Evolutionary conservation across 2,113 vertebrate species (phyloP).

Genomic region (Paramisgurnus dabryanus): DNA sequence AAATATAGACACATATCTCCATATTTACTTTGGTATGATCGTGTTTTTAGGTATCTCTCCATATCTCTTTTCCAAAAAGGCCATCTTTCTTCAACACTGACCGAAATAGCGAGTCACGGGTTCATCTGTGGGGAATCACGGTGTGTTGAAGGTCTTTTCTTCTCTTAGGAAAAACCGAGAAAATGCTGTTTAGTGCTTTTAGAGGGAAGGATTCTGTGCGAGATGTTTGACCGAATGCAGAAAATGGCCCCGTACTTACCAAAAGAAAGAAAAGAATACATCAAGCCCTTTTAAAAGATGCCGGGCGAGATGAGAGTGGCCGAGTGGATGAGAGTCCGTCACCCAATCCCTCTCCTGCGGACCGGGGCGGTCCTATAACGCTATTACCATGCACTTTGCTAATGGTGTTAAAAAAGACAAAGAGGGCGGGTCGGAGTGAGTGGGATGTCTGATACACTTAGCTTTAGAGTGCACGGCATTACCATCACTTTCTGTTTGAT

Average conservation of each 20-base stretch:
- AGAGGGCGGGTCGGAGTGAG: conserved; percentile 51
- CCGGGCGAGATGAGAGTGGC: conserved; percentile 50
- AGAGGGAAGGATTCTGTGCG: conserved; percentile 22
- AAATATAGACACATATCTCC: too few species aligned
- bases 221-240: conserved; percentile 43
- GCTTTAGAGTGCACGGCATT: conserved; percentile 62
- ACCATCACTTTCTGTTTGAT: conserved; percentile 60
- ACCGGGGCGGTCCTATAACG: conserved; percentile 52
- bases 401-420: conserved; percentile 66
- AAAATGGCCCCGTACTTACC: conserved; percentile 41
- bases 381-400: conserved; percentile 65
- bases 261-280: conserved; percentile 51
- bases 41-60: background rate
- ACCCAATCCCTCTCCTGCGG: conserved; percentile 51
- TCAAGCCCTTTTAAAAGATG: conserved; percentile 53
- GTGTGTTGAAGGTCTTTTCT: background rate
- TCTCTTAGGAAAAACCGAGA: conserved; percentile 23
- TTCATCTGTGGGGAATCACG: background rate
- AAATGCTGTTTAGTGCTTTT: conserved; percentile 16
- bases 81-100: background rate
- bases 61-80: background rate
- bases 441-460: conserved; percentile 60
- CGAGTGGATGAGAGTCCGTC: conserved; percentile 43
- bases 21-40: too few species aligned
- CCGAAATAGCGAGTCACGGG: background rate